Conservation (phyloP, 1,140 invertebrate genomes). For the Pseudomyrmex gracilis region DNA sequence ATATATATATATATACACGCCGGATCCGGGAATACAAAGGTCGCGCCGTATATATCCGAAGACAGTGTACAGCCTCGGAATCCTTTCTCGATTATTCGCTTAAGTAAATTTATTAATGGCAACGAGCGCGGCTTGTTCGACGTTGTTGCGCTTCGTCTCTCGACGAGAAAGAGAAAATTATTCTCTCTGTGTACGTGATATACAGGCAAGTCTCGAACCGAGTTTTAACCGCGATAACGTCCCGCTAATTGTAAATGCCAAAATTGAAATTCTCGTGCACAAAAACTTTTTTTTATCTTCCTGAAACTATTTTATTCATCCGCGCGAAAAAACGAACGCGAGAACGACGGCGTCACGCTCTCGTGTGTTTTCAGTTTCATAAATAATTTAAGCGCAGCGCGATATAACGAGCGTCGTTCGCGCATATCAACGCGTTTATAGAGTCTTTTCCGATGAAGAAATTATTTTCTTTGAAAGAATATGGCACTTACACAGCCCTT, state of each 20-base stretch:
- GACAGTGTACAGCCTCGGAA: constrained; percentile 44
- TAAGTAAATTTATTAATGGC: constrained; percentile 63
- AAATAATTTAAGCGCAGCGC: constrained; percentile 43
- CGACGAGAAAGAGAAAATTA: constrained; percentile 2
- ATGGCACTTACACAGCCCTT: constrained; percentile 41
- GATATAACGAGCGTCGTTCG: background rate
- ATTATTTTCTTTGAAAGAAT: constrained; percentile 41
- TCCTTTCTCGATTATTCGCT: constrained; percentile 54
- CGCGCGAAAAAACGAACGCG: background rate
- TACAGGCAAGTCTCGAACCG: background rate
- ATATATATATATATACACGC: background rate
- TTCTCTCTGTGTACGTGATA: background rate
- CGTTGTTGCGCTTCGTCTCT: constrained; percentile 15
- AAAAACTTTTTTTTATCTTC: background rate
- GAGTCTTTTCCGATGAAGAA: constrained; percentile 40
- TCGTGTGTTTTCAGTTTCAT: constrained; percentile 7
- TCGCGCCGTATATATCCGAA: constrained; percentile 53
- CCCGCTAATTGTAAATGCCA: background rate
- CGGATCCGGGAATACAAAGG: constrained; percentile 59
- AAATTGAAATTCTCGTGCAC: background rate
- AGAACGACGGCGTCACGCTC: no score
- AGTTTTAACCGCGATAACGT: constrained; percentile 8
- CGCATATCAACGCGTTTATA: background rate
- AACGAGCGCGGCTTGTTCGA: constrained; percentile 24
- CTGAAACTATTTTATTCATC: background rate